Evolutionary conservation across 2,888 invertebrate genomes (phyloP), one percentile per base, ranked within the genome.

Genomic region (Eurytoma adleriae): DNA sequence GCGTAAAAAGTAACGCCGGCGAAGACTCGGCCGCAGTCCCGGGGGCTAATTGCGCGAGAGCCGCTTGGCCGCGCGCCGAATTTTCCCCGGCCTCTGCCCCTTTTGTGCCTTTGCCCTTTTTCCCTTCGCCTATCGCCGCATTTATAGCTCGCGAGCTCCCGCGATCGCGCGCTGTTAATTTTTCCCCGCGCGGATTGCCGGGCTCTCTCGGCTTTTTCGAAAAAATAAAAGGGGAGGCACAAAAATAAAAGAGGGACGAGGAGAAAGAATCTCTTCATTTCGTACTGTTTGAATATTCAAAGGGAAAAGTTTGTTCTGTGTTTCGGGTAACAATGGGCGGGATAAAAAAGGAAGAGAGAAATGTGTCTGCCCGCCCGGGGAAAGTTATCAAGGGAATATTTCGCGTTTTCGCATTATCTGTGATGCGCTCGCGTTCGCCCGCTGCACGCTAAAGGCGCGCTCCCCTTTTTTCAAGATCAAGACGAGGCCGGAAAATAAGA

Each of bases 21-120:
- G 68, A 76, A 69, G 61, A 66, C 62, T 64, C 40, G 30, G n/a
- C 10, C 71, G n/a, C 20, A n/a, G 54, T 30, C 18, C 2, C 52
- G n/a, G 5, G 7, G 50, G 73, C 73, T 78, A 78, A 78, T 78
- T 78, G 68, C 68, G 68, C 61, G 78, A 10, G 40, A 40, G 40
- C 10, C 48, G 40, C 70, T 79, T 79, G 79, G 79, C 79, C 24
- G 27, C 57, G 30, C 48, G 79, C 79, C 79, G 82, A 69, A 54
- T 66, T 10, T 7, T 14, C 7, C 59, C 61, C 50, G 18, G 40
- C 40, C 27, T 54, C 68, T 54, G 18, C 40, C 18, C 24, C 24
- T 24, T 64, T 57, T 40, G 27, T 66, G 14, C 56, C 50, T n/a
- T 16, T n/a, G 56, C 2, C 30, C n/a, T 30, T 20, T 12, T 64